Evolutionary conservation across 2,797 vertebrate genomes (phyloP), one percentile per base, ranked within the genome.

Genomic region (Rhinella marina): DNA sequence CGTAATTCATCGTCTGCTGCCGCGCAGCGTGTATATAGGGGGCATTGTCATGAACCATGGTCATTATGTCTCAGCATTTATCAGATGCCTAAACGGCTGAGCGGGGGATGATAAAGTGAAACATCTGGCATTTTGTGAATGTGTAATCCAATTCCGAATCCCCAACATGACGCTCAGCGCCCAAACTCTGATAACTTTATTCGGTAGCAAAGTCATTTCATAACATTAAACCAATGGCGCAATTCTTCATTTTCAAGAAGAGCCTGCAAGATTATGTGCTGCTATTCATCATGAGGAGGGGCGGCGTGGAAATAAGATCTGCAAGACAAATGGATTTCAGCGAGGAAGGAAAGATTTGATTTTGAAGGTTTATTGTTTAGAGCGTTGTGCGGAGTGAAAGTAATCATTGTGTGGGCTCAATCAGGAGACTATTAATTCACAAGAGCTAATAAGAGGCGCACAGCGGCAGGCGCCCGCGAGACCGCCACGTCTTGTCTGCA

Each of bases 31-130:
- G 87, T 73, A 73, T 70, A 59, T 77, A 68, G 82, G 76, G 75
- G 82, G 64, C 54, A 80, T 72, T 62, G 82, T 88, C 87, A 75
- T 80, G 64, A 84, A 84, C 82, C 82, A 23, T n/a, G 82, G 87
- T 66, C 82, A 75, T 88, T 85, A 88, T 79, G 82, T 85, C 82
- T 88, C 87, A 81, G 87, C 82, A 88, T 88, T 88, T 88, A 85
- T 88, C 82, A 85, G 82, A 88, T 85, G 87, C 87, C 76, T 85
- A 85, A 84, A 88, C 70, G 87, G 76, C 82, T 80, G 87, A 84
- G 76, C 56, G 48, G 16, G 87, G 82, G 50, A 85, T 85, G 82
- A 85, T 83, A 79, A 80, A 88, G 82, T 85, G 64, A 48, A 88
- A 80, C 87, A 88, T 88, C 82, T 88, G 87, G 82, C 61, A 68